Evolutionary conservation across 37 sponge, comb jelly and placozoan species (phyloP), one percentile per base, ranked within the genome.

Genomic region (Sycon ciliatum): DNA sequence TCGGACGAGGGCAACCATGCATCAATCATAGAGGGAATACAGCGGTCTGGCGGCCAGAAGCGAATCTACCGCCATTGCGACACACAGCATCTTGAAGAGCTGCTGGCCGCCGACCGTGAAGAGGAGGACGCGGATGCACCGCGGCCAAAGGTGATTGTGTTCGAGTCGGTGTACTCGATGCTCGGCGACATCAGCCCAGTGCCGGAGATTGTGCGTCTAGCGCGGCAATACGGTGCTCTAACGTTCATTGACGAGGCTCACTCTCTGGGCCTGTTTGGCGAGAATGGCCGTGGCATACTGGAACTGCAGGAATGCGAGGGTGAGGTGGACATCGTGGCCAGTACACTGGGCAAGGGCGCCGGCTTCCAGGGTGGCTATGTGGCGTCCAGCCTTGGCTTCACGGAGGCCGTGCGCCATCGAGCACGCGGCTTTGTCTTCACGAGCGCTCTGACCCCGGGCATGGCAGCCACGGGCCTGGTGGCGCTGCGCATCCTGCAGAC

Each of bases 201-300:
- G n/a, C 65, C 78, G 71, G 83, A 86, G 55, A 84, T 94, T n/a
- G 89, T 87, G 39, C 80, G 86, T 34, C 65, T 94, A 3, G 90
- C 95, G 6, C 84, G 76, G 37, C 46, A 67, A 32, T 86, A 94
- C 69, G 84, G 84, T 27, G 95, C 95, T n/a, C 65, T 89, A 20
- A 94, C 95, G 3, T 94, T 94, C 55, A 81, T 94, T 33, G 95
- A 94, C 64, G 95, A 94, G 63, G 95, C 89, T 1, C 95, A 94
- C 56, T 90, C 95, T 39, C 87, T 94, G 18, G 95, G 95, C 20
- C 76, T 94, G 54, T 94, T 89, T 58, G 95, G 95, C 5, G 58
- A 84, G 32, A 67, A 54, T 20, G 95, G 95, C 0, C 90, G 80
- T 23, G 95, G 95, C 0, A 58, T 94, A 3, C 87, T 74, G 3